phyloP scores from a whole-genome alignment of 2,888 invertebrate genomes.

The Habrosyne pyritoides region DNA sequence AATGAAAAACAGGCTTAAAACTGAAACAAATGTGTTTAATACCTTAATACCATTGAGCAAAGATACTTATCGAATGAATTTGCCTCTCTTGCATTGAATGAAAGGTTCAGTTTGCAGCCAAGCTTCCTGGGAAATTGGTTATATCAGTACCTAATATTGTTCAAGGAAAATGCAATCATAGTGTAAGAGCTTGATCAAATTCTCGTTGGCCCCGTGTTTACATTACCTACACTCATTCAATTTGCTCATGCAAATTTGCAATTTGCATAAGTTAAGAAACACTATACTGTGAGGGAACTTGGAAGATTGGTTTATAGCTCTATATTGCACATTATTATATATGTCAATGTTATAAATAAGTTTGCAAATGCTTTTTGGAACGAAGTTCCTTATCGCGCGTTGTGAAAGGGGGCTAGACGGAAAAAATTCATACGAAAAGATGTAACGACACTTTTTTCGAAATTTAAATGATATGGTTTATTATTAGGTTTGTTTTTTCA shows the following conservation, averaged over 20 bases:
- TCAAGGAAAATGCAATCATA: slow-evolving; percentile 3
- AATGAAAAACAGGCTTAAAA: background rate
- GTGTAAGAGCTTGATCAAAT: slow-evolving; percentile 1
- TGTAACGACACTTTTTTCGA: no score
- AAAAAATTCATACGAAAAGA: no score
- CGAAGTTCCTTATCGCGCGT: no score
- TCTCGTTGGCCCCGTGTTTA: background rate
- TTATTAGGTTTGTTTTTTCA: no score
- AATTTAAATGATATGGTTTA: no score
- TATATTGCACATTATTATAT: no score
- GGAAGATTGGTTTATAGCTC: background rate
- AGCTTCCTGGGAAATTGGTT: background rate
- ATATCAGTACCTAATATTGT: background rate
- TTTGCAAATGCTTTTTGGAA: no score
- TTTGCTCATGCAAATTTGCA: background rate
- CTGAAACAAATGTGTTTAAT: background rate
- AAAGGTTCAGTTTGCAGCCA: background rate
- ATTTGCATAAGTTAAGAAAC: background rate
- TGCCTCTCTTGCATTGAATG: background rate
- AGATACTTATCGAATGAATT: background rate
- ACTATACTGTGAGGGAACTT: background rate
- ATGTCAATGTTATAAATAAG: no score
- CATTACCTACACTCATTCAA: background rate
- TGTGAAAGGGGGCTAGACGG: no score
- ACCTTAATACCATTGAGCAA: background rate